These are phyloP conservation scores for Neodontobutis hainanensis DNA, from an alignment of 2,113 vertebrate genomes.

Conservation along the genomic window DNA sequence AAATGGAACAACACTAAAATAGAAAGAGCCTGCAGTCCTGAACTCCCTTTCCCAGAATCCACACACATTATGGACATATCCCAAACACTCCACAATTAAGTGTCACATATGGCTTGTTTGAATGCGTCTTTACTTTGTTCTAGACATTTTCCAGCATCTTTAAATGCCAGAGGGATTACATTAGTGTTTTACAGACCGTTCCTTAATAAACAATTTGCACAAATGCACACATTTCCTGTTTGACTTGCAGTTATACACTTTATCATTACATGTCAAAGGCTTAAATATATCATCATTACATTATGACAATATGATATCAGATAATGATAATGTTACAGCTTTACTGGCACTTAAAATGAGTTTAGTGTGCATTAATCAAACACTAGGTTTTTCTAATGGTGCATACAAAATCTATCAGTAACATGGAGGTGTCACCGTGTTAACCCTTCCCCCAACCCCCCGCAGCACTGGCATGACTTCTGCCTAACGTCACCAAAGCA, in stretches of 20 bases:
- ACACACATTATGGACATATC: constrained; percentile 18
- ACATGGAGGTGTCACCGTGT: constrained; percentile 22
- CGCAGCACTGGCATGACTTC: constrained; percentile 25
- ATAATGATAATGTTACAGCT: too few species aligned
- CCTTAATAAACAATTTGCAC: constrained; percentile 60
- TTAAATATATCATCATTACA: too few species aligned
- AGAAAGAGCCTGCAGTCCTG: constrained; percentile 11
- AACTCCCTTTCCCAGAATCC: constrained; percentile 2
- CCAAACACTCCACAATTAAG: constrained; percentile 21
- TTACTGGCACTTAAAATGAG: too few species aligned
- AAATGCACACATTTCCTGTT: constrained; percentile 24
- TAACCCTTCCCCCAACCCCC: constrained; percentile 4
- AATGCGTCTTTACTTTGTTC: constrained; percentile 35
- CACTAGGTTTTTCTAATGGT: not conserved
- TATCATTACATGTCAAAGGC: not conserved
- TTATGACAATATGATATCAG: too few species aligned
- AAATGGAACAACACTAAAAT: constrained; percentile 44
- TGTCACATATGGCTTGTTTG: constrained; percentile 25
- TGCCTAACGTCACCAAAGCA: constrained; percentile 48
- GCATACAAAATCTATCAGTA: constrained; percentile 23
- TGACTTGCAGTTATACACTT: not conserved
- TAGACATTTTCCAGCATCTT: constrained; percentile 52
- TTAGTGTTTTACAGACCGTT: constrained; percentile 54
- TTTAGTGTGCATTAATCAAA: not conserved
- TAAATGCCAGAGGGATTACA: constrained; percentile 63